A percentile compares a stretch with the other conserved stretches of the same genome.
phyloP scores from a whole-genome alignment of 2,797 vertebrate genomes.

The Falco naumanni region DNA sequence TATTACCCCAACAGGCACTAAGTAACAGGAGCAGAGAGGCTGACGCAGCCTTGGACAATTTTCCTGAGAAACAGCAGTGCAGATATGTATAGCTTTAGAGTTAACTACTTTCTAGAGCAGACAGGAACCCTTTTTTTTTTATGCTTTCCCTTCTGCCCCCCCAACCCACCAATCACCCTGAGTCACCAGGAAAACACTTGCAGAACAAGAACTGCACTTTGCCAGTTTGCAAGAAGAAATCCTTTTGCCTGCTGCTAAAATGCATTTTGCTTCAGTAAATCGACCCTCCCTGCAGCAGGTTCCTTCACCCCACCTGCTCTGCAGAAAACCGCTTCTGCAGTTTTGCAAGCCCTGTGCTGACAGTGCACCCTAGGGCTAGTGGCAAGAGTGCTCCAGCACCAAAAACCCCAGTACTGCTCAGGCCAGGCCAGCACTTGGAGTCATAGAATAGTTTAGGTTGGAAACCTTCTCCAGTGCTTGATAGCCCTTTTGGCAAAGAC shows the following conservation, averaged over 20 bases:
- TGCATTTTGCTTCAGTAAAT: neutral
- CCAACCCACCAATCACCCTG: neutral
- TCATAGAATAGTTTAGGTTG: too few relatives aligned
- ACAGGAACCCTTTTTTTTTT: neutral
- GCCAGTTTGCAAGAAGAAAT: neutral
- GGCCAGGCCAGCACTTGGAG: neutral
- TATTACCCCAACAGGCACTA: rapidly evolving
- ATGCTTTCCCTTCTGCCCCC: neutral
- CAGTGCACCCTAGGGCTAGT: neutral
- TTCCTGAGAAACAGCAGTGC: neutral
- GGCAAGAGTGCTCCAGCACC: neutral
- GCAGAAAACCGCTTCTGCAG: neutral
- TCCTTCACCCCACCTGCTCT: neutral
- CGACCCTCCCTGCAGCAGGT: rapidly evolving
- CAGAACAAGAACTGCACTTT: neutral
- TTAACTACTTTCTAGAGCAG: neutral
- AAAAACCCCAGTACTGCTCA: rapidly evolving
- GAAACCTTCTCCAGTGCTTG: too few relatives aligned
- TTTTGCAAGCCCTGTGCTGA: neutral
- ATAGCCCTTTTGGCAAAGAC: too few relatives aligned
- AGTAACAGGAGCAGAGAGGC: neutral
- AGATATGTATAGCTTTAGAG: rapidly evolving
- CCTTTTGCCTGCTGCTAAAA: rapidly evolving
- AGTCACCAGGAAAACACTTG: neutral
- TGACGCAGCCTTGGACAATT: neutral